Base-by-base conservation (phyloP, 2,113 vertebrate genomes). In the Pangasianodon hypophthalmus region DNA sequence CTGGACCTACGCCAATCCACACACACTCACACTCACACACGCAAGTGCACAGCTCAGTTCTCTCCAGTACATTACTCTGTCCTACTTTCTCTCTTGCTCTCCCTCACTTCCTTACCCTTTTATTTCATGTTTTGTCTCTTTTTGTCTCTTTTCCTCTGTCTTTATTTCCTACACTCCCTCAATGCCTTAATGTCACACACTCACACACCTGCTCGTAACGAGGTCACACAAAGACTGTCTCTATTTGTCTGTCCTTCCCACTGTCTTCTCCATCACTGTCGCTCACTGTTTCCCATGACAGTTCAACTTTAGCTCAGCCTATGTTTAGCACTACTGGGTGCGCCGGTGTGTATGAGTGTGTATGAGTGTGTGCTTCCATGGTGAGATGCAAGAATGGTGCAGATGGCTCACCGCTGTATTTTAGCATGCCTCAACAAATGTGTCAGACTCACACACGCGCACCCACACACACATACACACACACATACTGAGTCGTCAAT, bases 1-100 rank as follows among this genome's bases (percentile, higher is more conserved):
- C 86, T 93, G 92, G 89, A 88, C 69, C 87, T 24, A 88, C 37
- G 83, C 90, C 91, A 93, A 75, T 58, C 58, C 46, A 60, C 90
- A 84, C 79, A 89, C 84, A 83, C 83, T n/a, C 71, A 88, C 56
- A 62, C 21, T 50, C 69, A 84, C 32, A 89, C 83, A 85, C 56
- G 7, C 82, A 62, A 84, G 56, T 60, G 52, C 84, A 84, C 32
- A 56, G 77, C 19, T 56, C 75, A 83, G 84, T 56, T 46, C 89
- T 81, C 77, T 90, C 46, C 62, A 87, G 85, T 67, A 84, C 89
- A 87, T 81, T 84, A 89, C 82, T 92, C 79, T 92, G 90, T 84
- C 86, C 91, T 56, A 92, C 88, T 90, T 92, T 90, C 62, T 64
- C 58, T 83, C 44, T 54, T 8, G 32, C 29, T 62, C 81, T 46